phyloP scores from a whole-genome alignment of 2,888 invertebrate genomes.

The Agonum fuliginosum region DNA sequence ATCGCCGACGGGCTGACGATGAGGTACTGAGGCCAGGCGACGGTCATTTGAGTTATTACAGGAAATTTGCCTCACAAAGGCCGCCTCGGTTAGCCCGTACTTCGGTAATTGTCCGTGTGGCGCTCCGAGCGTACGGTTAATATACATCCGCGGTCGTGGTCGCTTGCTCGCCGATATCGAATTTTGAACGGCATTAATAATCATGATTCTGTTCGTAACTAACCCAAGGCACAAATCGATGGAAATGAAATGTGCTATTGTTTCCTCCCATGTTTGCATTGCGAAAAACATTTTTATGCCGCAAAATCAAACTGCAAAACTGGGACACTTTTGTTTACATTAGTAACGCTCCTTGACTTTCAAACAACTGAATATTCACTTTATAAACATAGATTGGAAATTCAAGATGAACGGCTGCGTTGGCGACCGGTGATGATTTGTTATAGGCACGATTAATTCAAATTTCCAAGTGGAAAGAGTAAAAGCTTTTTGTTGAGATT shows the following conservation, averaged over 20 bases:
- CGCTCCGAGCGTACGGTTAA: conserved; percentile 24
- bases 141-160: conserved; percentile 40
- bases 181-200: conserved; percentile 49
- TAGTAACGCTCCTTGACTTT: background rate
- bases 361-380: too few species aligned
- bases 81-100: conserved; percentile 44
- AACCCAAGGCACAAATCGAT: conserved; percentile 35
- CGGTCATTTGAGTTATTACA: conserved; percentile 58
- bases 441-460: too few species aligned
- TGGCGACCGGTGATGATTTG: too few species aligned
- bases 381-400: too few species aligned
- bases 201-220: conserved; percentile 39
- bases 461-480: too few species aligned
- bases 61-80: conserved; percentile 58
- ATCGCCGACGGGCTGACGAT: too few species aligned
- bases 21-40: too few species aligned
- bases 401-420: too few species aligned
- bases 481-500: too few species aligned
- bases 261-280: background rate
- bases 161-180: conserved; percentile 41
- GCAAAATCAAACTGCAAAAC: background rate
- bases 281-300: background rate
- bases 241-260: conserved; percentile 3
- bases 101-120: conserved; percentile 53
- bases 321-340: background rate